These are phyloP conservation scores for Gopherus evgoodei DNA, from an alignment of 2,113 vertebrate species.

Conservation along the genomic window DNA sequence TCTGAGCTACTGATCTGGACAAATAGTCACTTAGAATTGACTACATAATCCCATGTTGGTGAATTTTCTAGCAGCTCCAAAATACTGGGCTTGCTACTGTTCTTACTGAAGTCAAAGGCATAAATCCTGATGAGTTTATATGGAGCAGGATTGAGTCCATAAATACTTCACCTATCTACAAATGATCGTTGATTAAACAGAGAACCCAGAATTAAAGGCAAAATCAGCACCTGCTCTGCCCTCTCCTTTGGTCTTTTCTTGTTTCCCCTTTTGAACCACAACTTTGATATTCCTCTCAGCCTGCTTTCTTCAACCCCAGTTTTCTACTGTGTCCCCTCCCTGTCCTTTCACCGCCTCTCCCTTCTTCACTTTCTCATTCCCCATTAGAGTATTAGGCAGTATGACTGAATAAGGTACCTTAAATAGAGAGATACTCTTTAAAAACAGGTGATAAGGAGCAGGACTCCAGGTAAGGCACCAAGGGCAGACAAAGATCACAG, in stretches of 20 bases:
- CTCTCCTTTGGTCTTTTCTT: background rate
- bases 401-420: background rate
- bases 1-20: no score
- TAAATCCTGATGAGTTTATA: no score
- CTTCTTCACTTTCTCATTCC: background rate
- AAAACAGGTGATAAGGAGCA: background rate
- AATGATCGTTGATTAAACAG: no score
- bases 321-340: background rate
- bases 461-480: background rate
- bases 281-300: background rate
- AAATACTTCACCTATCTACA: no score
- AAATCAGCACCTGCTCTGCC: no score
- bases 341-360: background rate
- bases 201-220: no score
- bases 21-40: no score
- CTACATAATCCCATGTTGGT: no score
- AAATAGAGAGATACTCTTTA: background rate
- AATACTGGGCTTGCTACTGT: no score
- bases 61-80: no score
- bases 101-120: no score
- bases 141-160: no score
- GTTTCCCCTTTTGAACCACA: background rate
- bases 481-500: background rate
- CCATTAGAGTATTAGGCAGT: rapidly evolving
- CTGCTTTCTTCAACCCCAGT: rapidly evolving